phyloP scores from a whole-genome alignment of 2,888 invertebrate species.

The Lasiommata megera region DNA sequence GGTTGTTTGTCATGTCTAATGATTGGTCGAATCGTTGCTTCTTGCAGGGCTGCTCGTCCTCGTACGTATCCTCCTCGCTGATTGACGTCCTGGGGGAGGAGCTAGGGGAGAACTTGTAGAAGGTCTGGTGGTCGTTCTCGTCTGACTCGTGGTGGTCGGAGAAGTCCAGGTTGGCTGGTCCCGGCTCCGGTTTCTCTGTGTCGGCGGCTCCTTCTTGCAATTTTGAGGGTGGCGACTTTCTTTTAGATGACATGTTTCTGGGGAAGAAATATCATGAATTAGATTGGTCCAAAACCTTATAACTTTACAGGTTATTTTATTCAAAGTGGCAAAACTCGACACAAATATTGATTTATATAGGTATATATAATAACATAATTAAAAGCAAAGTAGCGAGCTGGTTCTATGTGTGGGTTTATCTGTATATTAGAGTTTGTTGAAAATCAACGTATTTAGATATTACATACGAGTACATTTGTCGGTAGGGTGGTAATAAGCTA shows the following conservation, averaged over 20 bases:
- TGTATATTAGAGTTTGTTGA: no score
- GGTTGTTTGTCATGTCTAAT: slow-evolving; percentile 83
- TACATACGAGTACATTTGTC: no score
- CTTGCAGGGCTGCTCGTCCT: slow-evolving; percentile 82
- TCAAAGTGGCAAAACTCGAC: no score
- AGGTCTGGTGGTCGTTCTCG: slow-evolving; percentile 62
- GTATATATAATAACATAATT: no score
- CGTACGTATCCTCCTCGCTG: slow-evolving; percentile 83
- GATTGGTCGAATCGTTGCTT: slow-evolving; percentile 82
- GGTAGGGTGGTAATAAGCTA: no score
- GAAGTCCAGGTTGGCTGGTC: slow-evolving; percentile 76
- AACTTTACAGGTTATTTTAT: no score
- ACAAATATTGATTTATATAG: no score
- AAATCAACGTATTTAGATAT: no score
- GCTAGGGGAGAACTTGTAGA: slow-evolving; percentile 75
- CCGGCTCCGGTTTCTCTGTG: slow-evolving; percentile 73
- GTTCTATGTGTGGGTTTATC: no score
- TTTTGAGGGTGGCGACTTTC: slow-evolving; percentile 97
- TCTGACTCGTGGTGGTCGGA: slow-evolving; percentile 68
- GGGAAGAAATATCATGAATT: slow-evolving; percentile 59
- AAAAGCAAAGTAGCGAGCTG: no score
- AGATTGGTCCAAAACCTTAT: not conserved
- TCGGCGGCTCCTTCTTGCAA: slow-evolving; percentile 87
- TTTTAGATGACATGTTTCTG: slow-evolving; percentile 98
- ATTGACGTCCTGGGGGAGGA: slow-evolving; percentile 71